Conservation (phyloP, 2,797 vertebrate species). For the Acanthurus tractus region DNA sequence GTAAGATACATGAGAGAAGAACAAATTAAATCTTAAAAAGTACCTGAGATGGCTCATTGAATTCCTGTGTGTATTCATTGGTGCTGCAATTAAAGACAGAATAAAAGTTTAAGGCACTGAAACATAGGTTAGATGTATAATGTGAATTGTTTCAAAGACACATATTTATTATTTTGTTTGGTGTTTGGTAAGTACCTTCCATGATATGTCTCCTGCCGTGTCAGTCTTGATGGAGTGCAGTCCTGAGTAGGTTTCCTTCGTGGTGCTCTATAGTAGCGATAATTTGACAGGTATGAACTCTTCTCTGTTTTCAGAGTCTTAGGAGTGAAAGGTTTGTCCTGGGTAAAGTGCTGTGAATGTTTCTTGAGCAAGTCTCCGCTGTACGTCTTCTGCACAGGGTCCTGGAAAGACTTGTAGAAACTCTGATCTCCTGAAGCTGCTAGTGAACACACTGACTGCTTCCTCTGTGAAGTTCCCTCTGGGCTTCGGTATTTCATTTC, state of each 20-base stretch:
- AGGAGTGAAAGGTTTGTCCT: constrained; percentile 91
- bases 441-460: constrained; percentile 42
- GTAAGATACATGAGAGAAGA: no score
- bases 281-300: constrained; percentile 89
- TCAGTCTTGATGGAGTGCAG: constrained; percentile 38
- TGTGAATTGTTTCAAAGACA: neutral
- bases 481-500: constrained; percentile 61
- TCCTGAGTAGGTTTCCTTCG: constrained; percentile 76
- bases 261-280: constrained; percentile 92
- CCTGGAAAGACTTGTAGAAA: constrained; percentile 80
- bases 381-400: constrained; percentile 83
- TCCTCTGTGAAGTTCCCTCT: constrained; percentile 54
- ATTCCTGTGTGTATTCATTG: constrained; percentile 54
- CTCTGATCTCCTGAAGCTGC: constrained; percentile 55
- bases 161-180: neutral
- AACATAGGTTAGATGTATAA: neutral
- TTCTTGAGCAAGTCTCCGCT: constrained; percentile 91
- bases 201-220: constrained; percentile 75
- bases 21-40: constrained; percentile 27
- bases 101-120: constrained; percentile 4
- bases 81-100: constrained; percentile 61
- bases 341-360: constrained; percentile 90
- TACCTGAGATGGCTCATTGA: constrained; percentile 75
- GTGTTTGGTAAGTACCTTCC: constrained; percentile 82
- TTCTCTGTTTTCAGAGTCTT: constrained; percentile 91